Evolutionary conservation across 1,140 invertebrate species (phyloP), one percentile per base, ranked within the genome.

Genomic region (Drosophila pseudoananassae): DNA sequence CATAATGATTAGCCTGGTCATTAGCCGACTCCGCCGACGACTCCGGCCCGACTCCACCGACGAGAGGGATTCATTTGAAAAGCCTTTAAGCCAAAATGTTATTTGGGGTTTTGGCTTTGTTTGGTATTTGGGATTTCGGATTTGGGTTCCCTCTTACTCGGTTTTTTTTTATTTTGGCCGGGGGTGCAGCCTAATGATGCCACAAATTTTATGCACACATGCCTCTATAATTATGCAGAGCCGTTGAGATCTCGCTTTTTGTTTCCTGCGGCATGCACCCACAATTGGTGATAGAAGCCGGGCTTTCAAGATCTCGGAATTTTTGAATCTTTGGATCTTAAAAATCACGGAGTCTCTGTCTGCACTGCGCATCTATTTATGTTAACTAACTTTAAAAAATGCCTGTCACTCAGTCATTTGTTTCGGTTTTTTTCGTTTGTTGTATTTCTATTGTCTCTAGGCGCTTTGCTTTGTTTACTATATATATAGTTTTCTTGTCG

Each of bases 1-100:
- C 81, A 88, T 82, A 82, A 88, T 82, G 82, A 88, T 87, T 87
- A 88, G 83, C 78, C 71, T 85, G 82, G 82, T 85, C 82, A 87
- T 87, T 85, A 87, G 82, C 68, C 58, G 49, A 63, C 10, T 63
- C 68, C 45, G 55, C 47, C 60, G 10, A 36, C 33, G 33, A 36
- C 33, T 36, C 10, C 33, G 33, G 6, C 4, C 66, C 57, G 43
- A 61, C 12, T 61, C 61, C 45, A 51, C 43, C 60, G 49, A 33
- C 51, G 53, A 59, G 74, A 76, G 69, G 83, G 82, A 82, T 87
- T 87, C 82, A 87, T 87, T 87, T 87, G 83, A 87, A 87, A 87
- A 87, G 82, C 82, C 82, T 87, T 87, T 69, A 87, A 87, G 82
- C 82, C 82, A 88, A 78, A 82, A 88, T 78, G 56, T 72, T 77